phyloP scores from a whole-genome alignment of 1,140 invertebrate species.

The Drosophila carrolli region DNA sequence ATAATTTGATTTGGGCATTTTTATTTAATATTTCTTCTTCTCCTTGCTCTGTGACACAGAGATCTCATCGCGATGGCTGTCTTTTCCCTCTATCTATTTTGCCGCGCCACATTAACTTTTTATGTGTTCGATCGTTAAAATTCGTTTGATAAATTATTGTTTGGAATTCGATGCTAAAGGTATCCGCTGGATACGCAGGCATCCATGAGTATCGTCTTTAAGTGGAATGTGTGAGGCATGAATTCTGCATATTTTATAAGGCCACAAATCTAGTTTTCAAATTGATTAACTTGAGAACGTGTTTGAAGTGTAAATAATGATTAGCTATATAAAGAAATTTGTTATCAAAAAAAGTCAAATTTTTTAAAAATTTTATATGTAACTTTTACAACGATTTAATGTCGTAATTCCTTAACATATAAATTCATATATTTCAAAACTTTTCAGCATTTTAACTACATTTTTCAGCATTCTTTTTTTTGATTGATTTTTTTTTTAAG shows the following conservation, averaged over 20 bases:
- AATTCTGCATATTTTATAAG: slow-evolving; percentile 45
- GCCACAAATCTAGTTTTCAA: slow-evolving; percentile 34
- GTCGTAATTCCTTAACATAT: too few species aligned
- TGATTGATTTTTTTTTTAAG: too few species aligned
- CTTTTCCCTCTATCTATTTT: slow-evolving; percentile 24
- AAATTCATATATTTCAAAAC: too few species aligned
- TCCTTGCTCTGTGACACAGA: slow-evolving; percentile 23
- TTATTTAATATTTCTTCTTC: slow-evolving; percentile 62
- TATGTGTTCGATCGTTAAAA: slow-evolving; percentile 76
- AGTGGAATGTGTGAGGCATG: slow-evolving; percentile 25
- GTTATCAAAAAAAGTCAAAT: too few species aligned
- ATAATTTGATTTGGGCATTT: slow-evolving; percentile 83
- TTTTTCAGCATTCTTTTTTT: too few species aligned
- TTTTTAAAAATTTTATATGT: too few species aligned
- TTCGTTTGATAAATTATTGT: slow-evolving; percentile 81
- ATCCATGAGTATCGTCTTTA: slow-evolving; percentile 3
- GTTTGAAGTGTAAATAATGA: background rate
- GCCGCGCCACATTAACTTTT: slow-evolving; percentile 69
- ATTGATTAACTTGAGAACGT: background rate
- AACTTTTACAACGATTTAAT: too few species aligned
- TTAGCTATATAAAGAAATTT: background rate
- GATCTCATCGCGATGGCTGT: slow-evolving; percentile 26
- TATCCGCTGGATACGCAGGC: slow-evolving; percentile 31
- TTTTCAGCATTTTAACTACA: too few species aligned
- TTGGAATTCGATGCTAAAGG: slow-evolving; percentile 60